These are phyloP conservation scores for Pygmarrhopalites habei DNA, from an alignment of 1,140 invertebrate species.

Conservation along the genomic window DNA sequence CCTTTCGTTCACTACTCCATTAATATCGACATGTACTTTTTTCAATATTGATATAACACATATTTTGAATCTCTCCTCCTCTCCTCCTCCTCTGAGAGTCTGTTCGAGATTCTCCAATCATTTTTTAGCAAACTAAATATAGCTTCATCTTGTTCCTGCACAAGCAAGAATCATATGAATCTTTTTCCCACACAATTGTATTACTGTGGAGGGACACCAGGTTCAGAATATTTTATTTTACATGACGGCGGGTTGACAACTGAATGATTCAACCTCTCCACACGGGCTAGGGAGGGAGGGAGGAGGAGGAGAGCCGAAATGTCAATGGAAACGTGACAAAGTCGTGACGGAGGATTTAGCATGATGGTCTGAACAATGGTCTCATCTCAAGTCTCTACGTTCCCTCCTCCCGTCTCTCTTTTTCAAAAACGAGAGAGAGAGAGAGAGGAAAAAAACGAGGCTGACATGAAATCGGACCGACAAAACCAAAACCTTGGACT, in stretches of 20 bases:
- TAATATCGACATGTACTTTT: too few relatives aligned
- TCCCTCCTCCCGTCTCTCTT: neutral
- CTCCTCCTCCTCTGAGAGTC: too few relatives aligned
- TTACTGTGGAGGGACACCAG: neutral
- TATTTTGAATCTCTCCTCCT: too few relatives aligned
- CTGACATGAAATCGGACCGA: conserved; percentile 1
- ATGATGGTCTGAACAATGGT: conserved; percentile 1
- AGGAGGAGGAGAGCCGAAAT: conserved; percentile 1
- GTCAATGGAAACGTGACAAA: conserved; percentile 24
- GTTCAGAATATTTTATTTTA: too few relatives aligned
- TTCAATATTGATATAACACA: too few relatives aligned
- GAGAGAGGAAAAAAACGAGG: neutral
- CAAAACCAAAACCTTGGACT: too few relatives aligned
- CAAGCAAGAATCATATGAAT: too few relatives aligned
- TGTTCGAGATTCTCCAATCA: too few relatives aligned
- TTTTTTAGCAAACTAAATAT: too few relatives aligned
- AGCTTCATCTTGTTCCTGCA: too few relatives aligned
- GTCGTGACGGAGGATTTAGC: conserved; percentile 25
- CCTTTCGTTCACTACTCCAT: too few relatives aligned
- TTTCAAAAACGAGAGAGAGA: neutral
- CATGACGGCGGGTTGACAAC: neutral
- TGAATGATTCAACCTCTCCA: neutral
- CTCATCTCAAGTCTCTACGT: neutral
- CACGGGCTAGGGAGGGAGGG: neutral
- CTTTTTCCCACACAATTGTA: too few relatives aligned